Percentiles rank a stretch among this genome's conserved stretches.
phyloP scores from a whole-genome alignment of 2,888 invertebrate species.

The Pseudoips prasinana region DNA sequence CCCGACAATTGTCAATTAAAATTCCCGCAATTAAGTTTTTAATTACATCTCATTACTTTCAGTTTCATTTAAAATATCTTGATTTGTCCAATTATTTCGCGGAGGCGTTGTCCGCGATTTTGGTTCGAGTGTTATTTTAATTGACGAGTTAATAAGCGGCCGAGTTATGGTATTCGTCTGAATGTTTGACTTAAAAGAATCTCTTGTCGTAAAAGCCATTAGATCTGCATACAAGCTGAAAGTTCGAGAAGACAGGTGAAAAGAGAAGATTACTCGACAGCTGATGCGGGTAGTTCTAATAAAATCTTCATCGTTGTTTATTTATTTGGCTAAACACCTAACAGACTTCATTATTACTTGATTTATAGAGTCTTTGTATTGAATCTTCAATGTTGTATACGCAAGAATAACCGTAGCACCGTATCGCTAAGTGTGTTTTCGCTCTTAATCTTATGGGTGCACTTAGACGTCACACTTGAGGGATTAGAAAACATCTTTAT shows the following conservation, averaged over 20 bases:
- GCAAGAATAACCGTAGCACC: too few relatives aligned
- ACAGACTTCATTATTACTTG: too few relatives aligned
- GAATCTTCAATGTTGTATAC: too few relatives aligned
- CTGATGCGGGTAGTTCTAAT: too few relatives aligned
- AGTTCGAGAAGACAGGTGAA: too few relatives aligned
- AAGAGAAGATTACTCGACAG: too few relatives aligned
- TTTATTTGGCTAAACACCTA: too few relatives aligned
- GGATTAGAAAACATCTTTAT: constrained; percentile 33
- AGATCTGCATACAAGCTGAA: too few relatives aligned
- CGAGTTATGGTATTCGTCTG: constrained; percentile 14
- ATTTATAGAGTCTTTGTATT: too few relatives aligned
- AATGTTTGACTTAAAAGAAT: constrained; percentile 10
- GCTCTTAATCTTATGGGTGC: constrained; percentile 4
- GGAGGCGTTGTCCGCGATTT: constrained; percentile 32
- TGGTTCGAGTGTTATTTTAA: constrained; percentile 35
- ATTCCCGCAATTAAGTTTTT: constrained; percentile 59
- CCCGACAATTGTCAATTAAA: constrained; percentile 59
- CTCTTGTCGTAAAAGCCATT: too few relatives aligned
- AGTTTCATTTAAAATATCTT: constrained; percentile 49
- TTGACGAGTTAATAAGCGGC: constrained; percentile 20
- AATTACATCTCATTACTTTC: constrained; percentile 53
- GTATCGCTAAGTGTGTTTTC: too few relatives aligned
- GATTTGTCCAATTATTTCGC: constrained; percentile 43
- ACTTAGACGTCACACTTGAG: constrained; percentile 26
- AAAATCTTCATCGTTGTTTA: too few relatives aligned